Percentiles rank a stretch among this genome's conserved stretches.
Evolutionary conservation across 2,797 vertebrate species (phyloP).

Genomic region (Poeciliopsis presidionis): DNA sequence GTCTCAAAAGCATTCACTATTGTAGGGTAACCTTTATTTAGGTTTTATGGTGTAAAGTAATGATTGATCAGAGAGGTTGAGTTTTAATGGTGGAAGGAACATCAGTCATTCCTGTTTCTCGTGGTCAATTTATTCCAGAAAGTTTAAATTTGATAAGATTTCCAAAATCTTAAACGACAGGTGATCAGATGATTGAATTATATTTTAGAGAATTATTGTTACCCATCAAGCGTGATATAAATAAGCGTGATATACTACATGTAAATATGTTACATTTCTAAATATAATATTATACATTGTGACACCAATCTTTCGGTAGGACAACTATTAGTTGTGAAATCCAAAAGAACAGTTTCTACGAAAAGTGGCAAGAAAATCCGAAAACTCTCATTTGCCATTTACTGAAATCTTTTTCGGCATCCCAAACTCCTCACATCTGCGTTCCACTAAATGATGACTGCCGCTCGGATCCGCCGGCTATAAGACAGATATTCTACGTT

Average conservation of each 20-base stretch:
- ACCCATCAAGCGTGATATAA: background rate
- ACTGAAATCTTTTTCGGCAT: conserved; percentile 11
- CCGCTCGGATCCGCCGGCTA: conserved; percentile 34
- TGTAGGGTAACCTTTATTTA: background rate
- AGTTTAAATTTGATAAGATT: background rate
- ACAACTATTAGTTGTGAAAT: background rate
- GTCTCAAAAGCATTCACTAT: background rate
- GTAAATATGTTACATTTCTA: no score
- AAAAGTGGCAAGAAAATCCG: background rate
- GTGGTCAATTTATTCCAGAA: background rate
- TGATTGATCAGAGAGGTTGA: background rate
- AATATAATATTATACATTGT: no score
- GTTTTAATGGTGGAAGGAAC: background rate
- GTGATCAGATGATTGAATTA: background rate
- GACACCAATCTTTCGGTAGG: no score
- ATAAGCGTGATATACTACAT: background rate
- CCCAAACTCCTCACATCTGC: conserved; percentile 31
- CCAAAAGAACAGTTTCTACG: background rate
- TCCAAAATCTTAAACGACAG: background rate
- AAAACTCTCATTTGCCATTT: background rate
- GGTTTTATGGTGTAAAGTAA: background rate
- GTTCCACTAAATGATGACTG: conserved; percentile 19
- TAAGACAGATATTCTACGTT: conserved; percentile 35
- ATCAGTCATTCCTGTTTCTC: background rate
- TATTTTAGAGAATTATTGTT: background rate